Evolutionary conservation across 1,140 invertebrate species (phyloP), one percentile per base, ranked within the genome.

Genomic region (Drosophila repleta): DNA sequence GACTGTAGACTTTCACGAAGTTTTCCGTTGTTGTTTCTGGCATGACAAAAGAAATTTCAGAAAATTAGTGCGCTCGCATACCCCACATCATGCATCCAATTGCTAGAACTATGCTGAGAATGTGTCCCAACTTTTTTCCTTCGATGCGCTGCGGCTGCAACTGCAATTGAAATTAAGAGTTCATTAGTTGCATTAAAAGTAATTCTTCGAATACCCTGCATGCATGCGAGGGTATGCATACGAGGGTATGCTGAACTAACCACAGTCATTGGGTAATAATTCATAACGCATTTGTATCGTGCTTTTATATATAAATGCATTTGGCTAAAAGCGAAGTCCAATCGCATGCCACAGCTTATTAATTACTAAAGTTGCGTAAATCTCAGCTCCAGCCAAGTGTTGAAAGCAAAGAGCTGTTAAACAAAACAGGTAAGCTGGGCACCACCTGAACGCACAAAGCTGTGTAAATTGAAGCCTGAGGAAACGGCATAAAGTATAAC

Each of bases 171-270:
- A 73, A 63, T 81, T 49, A 39, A 41, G 55, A 58, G 63, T 69
- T 73, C 39, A 81, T 78, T 74, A 74, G 57, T 52, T 63, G 55
- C 67, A 73, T 61, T 39, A 43, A 72, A 66, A 62, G 55, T 68
- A 56, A 64, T 57, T 66, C 45, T 39, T 13, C 17, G n/a, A 35
- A 43, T 35, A 24, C 11, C n/a, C 48, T 51, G 3, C 11, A 35
- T 11, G 32, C 2, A 13, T 4, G 4, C 2, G 2, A 4, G 21
- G 21, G 21, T 2, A 11, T 3, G 2, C 32, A 1, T 11, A 3
- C 32, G 10, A 35, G 32, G 15, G 15, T 41, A 17, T 7, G 7
- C n/a, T 41, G 15, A 17, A 17, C 5, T 41, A 17, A 11, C 6
- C 17, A 6, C 2, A 41, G 15, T 4, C 15, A 17, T 8, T 29